These are phyloP conservation scores for Tenualosa thibaudeaui DNA, from an alignment of 2,797 vertebrate genomes.

Conservation along the genomic window DNA sequence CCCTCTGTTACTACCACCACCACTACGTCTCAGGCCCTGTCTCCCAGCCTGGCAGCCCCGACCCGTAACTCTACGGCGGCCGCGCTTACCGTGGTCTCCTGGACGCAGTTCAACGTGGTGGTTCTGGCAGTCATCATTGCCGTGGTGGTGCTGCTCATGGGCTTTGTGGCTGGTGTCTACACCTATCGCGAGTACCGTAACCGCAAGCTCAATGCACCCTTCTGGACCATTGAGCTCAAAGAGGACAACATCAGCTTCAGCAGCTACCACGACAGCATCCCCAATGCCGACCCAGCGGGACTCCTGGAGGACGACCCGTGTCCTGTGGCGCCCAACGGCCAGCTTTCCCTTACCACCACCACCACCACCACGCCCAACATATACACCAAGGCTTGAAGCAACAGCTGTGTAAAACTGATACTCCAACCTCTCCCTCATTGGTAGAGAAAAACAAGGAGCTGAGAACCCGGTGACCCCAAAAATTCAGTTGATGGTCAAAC, in stretches of 20 bases:
- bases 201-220: slow-evolving; percentile 95
- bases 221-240: slow-evolving; percentile 98
- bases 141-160: slow-evolving; percentile 91
- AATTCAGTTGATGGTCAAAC: background rate
- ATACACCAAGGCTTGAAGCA: slow-evolving; percentile 81
- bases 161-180: slow-evolving; percentile 93
- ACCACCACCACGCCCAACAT: slow-evolving; percentile 65
- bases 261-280: slow-evolving; percentile 98
- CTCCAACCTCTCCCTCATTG: background rate
- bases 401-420: background rate
- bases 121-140: slow-evolving; percentile 95
- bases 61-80: slow-evolving; percentile 86
- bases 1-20: slow-evolving; percentile 58
- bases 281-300: slow-evolving; percentile 92
- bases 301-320: slow-evolving; percentile 91
- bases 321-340: slow-evolving; percentile 90
- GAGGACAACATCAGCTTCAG: slow-evolving; percentile 99
- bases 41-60: slow-evolving; percentile 72
- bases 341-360: slow-evolving; percentile 83
- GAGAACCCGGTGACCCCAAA: background rate
- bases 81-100: slow-evolving; percentile 88
- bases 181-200: slow-evolving; percentile 95
- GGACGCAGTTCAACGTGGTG: slow-evolving; percentile 98
- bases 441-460: background rate
- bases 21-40: slow-evolving; percentile 70